Evolutionary conservation across 2,888 invertebrate genomes (phyloP).

Genomic region (Acleris emargana): DNA sequence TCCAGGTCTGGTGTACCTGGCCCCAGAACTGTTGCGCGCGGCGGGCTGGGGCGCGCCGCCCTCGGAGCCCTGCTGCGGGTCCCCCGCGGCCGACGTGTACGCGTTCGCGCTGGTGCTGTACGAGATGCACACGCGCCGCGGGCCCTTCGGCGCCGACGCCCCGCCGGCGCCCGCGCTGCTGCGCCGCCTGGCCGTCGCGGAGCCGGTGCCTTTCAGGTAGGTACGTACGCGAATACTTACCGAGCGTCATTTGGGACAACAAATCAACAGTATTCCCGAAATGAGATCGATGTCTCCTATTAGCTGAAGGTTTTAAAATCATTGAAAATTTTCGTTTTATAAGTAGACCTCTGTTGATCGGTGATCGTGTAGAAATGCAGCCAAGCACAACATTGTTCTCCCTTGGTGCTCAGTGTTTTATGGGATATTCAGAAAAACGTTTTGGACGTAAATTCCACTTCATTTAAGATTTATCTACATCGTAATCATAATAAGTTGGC

Average conservation of each 20-base stretch:
- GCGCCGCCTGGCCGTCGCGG: constrained; percentile 82
- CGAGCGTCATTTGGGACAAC: background rate
- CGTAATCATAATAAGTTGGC: no score
- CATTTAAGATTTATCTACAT: no score
- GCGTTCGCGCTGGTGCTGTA: constrained; percentile 95
- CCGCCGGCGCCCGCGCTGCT: constrained; percentile 86
- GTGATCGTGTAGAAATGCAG: no score
- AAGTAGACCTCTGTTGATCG: no score
- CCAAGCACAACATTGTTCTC: no score
- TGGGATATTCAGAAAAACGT: no score
- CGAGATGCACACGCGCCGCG: constrained; percentile 93
- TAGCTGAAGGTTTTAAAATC: no score
- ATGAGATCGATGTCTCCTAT: no score
- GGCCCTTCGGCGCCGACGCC: constrained; percentile 91
- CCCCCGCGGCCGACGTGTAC: constrained; percentile 92
- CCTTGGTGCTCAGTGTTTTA: no score
- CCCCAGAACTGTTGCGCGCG: constrained; percentile 89
- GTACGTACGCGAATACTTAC: constrained; percentile 56
- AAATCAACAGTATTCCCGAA: no score
- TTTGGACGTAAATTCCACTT: no score
- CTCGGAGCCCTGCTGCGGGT: constrained; percentile 76
- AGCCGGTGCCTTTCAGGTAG: constrained; percentile 84
- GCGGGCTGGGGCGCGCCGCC: constrained; percentile 68
- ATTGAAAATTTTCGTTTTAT: no score
- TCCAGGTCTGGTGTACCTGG: constrained; percentile 89